Conservation (phyloP, 2,113 vertebrate species). For the Macrotis lagotis region DNA sequence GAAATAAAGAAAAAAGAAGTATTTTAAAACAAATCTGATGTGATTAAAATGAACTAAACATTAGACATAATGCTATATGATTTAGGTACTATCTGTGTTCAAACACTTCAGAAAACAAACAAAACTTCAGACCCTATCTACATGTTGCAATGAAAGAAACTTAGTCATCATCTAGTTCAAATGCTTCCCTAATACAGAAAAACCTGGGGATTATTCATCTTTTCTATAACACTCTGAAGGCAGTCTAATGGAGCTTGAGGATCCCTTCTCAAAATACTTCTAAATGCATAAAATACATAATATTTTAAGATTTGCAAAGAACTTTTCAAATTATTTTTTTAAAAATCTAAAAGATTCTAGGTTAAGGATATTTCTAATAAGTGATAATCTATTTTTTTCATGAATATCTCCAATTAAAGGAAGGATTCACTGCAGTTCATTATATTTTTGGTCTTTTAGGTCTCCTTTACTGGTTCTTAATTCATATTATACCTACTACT, state of each 20-base stretch:
- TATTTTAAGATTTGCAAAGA: background rate
- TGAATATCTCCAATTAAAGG: background rate
- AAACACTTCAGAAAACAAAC: background rate
- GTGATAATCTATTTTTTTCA: background rate
- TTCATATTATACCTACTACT: background rate
- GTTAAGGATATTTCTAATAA: background rate
- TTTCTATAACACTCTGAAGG: background rate
- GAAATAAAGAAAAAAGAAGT: background rate
- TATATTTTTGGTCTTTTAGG: background rate
- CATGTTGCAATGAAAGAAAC: background rate
- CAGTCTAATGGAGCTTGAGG: background rate
- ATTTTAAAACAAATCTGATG: background rate
- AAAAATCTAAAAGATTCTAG: background rate
- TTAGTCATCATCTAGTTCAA: background rate
- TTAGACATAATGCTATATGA: background rate
- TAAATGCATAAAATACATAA: background rate
- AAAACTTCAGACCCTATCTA: background rate
- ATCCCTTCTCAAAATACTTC: background rate
- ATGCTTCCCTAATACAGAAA: background rate
- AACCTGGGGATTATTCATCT: background rate
- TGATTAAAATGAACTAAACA: slow-evolving; percentile 17
- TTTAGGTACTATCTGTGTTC: background rate
- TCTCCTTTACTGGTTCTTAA: background rate
- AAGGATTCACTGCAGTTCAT: background rate
- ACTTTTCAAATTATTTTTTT: background rate